Evolutionary conservation across 2,113 vertebrate genomes (phyloP), one percentile per base, ranked within the genome.

Genomic region (Oceanites oceanicus): DNA sequence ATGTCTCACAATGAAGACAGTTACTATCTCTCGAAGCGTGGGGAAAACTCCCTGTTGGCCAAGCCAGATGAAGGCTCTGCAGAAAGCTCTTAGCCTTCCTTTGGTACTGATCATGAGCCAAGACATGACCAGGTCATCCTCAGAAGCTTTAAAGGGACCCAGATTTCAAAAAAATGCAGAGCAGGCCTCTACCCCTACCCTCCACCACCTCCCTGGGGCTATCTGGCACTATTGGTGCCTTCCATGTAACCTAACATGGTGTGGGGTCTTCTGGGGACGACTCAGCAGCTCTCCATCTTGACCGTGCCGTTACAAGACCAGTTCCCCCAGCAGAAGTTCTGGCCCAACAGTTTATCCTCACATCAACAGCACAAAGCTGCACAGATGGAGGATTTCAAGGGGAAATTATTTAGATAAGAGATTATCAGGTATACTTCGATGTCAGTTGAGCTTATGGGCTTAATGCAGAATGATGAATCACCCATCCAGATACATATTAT

Each of bases 381-480:
- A 65, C 79, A 97, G 94, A 92, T 78, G 91, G 94, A 78, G 73
- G 79, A 92, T 90, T 97, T 95, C 91, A 93, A 95, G 88, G 76
- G 90, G 86, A 96, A 94, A 94, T 95, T 93, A 96, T 96, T 96
- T 94, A 95, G 95, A 81, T 96, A 94, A 81, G 91, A 95, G 76
- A 96, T 94, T 95, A 94, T 92, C 90, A 96, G 86, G 92, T 95
- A 94, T 56, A 81, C 56, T 68, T 94, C 1, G 34, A 78, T 91
- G 95, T 96, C 91, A 96, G 61, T 47, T 74, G 92, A 92, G 76
- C 13, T 91, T 86, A 92, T 53, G 86, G 83, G 70, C 83, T 96
- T 96, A 96, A 96, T 92, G 91, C 73, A 96, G 76, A 84, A 91
- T 95, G 95, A 97, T 94, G 91, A 93, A 94, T 95, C 91, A 92